Evolutionary conservation across 1,140 invertebrate species (phyloP), one percentile per base, ranked within the genome.

Genomic region (Pemphigus obesinymphae): DNA sequence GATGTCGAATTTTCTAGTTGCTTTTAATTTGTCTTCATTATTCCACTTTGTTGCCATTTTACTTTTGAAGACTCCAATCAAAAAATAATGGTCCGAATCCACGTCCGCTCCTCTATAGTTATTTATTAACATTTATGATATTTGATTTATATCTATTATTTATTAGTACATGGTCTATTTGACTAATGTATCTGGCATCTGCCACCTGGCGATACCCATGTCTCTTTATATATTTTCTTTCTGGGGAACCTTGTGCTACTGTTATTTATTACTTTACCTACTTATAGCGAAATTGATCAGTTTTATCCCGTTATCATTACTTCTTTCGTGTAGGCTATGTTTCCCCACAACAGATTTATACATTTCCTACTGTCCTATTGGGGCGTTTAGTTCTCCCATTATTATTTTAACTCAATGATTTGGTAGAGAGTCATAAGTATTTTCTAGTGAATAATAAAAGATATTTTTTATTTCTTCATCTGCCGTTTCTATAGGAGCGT

Each of bases 161-260:
- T 29, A 83, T 84, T 31, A 82, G 37, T 20, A 83, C 78, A 82
- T 83, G 82, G 45, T 84, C 82, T 73, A 84, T 83, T 83, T 84
- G 82, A 55, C 83, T 83, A 17, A 43, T 76, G 2, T 53, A 75
- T 15, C n/a, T n/a, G n/a, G n/a, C n/a, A n/a, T n/a, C 58, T 23
- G 10, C 78, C 76, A 83, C 83, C 82, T 63, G 83, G 83, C 7
- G 84, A 82, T 17, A 13, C 31, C 84, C 83, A 84, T 17, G 82
- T 85, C 4, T 48, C 68, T 75, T 84, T 84, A 78, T 85, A 83
- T 37, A 85, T 84, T 43, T 84, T 66, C 76, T 76, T 84, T 26
- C 80, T 66, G 58, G 83, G 83, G 26, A 85, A 84, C 17, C 17
- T 23, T 13, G 83, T 84, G 53, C 82, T 85, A 10, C 53, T 66